A percentile compares a stretch with the other conserved stretches of the same genome.
Conservation (phyloP, 2,113 vertebrate genomes). For the Variabilichromis moorii region DNA sequence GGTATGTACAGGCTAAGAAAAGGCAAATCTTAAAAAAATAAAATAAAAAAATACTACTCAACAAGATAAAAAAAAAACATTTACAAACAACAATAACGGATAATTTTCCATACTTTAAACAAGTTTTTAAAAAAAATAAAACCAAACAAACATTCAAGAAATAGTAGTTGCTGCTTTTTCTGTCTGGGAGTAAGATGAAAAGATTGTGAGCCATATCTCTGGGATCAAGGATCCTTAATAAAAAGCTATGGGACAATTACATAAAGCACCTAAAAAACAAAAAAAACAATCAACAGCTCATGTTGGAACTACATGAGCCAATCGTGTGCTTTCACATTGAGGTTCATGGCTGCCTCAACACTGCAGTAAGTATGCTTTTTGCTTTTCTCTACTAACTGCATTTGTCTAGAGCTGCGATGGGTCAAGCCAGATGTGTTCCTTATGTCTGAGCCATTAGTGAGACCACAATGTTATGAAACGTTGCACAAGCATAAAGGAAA, state of each 20-base stretch:
- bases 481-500: background rate
- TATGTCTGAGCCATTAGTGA: background rate
- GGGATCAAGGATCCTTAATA: background rate
- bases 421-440: background rate
- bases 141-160: background rate
- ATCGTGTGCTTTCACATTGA: background rate
- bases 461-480: background rate
- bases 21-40: background rate
- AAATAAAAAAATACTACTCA: background rate
- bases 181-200: background rate
- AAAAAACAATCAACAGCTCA: background rate
- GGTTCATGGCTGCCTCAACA: background rate
- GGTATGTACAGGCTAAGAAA: slow-evolving; percentile 17
- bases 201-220: background rate
- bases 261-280: background rate
- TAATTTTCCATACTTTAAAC: background rate
- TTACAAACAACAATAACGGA: background rate
- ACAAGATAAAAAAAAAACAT: background rate
- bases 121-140: background rate
- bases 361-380: background rate
- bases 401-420: background rate
- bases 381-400: background rate
- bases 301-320: background rate
- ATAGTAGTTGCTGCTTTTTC: background rate
- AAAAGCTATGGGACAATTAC: background rate